A percentile compares a stretch with the other conserved stretches of the same genome.
phyloP scores from a whole-genome alignment of 2,888 invertebrate genomes.

The Catocala fraxini region DNA sequence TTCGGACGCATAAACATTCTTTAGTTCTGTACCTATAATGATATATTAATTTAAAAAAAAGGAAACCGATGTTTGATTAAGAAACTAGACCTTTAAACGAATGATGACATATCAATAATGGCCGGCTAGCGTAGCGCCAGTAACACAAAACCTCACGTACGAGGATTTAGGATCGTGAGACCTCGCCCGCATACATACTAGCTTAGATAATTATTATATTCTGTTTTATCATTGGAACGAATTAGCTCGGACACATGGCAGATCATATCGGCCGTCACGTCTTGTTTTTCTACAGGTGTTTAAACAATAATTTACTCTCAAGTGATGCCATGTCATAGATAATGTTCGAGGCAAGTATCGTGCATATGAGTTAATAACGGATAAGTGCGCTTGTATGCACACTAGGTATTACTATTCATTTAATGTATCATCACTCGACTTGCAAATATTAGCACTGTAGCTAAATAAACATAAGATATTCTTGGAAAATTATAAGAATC shows the following conservation, averaged over 20 bases:
- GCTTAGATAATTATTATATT: constrained; percentile 41
- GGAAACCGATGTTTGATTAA: too few species aligned
- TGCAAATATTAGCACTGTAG: neutral
- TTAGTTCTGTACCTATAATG: too few species aligned
- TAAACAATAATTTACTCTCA: constrained; percentile 37
- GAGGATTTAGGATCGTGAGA: constrained; percentile 33
- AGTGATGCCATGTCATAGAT: constrained; percentile 32
- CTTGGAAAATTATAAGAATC: too few species aligned
- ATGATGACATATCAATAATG: constrained; percentile 9
- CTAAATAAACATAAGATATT: too few species aligned
- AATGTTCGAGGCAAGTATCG: constrained; percentile 34
- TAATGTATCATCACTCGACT: constrained; percentile 10
- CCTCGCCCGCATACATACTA: constrained; percentile 41
- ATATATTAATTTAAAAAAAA: too few species aligned
- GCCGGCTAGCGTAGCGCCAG: neutral
- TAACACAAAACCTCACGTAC: constrained; percentile 35
- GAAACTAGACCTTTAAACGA: neutral
- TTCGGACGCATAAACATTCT: too few species aligned
- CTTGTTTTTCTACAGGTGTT: constrained; percentile 41
- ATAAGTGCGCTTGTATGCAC: constrained; percentile 13
- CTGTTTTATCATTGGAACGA: constrained; percentile 55
- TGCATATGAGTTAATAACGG: constrained; percentile 19
- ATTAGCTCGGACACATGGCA: constrained; percentile 47
- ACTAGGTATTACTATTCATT: constrained; percentile 8
- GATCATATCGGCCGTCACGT: constrained; percentile 41